Percentiles rank a stretch among this genome's conserved stretches.
phyloP scores from a whole-genome alignment of 2,113 vertebrate genomes.

The Oncorhynchus clarkii region DNA sequence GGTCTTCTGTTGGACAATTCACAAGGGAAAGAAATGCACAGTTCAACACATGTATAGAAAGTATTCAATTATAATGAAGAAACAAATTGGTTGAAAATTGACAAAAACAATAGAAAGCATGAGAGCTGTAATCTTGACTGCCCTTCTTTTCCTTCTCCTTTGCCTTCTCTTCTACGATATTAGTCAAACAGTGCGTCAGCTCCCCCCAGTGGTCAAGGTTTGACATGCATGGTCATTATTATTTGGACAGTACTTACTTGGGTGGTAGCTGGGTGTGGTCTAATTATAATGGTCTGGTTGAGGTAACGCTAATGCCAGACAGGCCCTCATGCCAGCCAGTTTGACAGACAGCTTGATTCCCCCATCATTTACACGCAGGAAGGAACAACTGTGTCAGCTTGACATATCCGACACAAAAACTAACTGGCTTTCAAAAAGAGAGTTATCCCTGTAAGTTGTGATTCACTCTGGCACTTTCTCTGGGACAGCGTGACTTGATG shows the following conservation, averaged over 20 bases:
- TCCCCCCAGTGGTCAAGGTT: neutral
- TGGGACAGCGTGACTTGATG: constrained; percentile 28
- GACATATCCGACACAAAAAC: constrained; percentile 57
- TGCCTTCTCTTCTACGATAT: constrained; percentile 7
- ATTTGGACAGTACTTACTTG: neutral
- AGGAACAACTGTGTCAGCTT: constrained; percentile 60
- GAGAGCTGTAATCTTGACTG: neutral
- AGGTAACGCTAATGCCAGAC: constrained; percentile 33
- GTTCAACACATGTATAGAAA: constrained; percentile 26
- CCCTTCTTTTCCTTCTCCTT: constrained; percentile 19
- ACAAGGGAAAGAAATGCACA: constrained; percentile 34
- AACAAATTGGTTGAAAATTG: constrained; percentile 50
- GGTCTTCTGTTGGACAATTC: constrained; percentile 33
- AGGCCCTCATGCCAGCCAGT: constrained; percentile 28
- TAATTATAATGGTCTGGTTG: neutral
- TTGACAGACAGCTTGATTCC: constrained; percentile 34
- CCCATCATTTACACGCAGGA: constrained; percentile 36
- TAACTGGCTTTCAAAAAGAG: constrained; percentile 26
- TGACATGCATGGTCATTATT: neutral
- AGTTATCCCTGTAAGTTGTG: constrained; percentile 46
- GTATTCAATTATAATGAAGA: constrained; percentile 45
- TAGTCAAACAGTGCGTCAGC: neutral
- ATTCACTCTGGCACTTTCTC: constrained; percentile 35
- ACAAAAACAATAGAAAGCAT: constrained; percentile 4
- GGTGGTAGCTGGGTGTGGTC: constrained; percentile 11